Evolutionary conservation across 1,140 invertebrate genomes (phyloP).

Genomic region (Mactra quadrangularis): DNA sequence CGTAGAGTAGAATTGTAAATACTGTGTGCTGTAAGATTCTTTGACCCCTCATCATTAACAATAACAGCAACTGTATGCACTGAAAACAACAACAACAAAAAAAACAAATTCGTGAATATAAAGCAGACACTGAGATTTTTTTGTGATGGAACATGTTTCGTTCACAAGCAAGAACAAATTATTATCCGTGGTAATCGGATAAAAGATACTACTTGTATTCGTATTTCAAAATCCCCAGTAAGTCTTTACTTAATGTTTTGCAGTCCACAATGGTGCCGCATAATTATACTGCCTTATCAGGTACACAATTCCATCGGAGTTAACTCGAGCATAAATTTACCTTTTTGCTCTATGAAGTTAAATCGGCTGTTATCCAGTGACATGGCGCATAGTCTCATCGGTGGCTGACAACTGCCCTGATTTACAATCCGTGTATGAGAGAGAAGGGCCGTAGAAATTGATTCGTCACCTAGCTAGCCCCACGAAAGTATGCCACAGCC

Average conservation of each 20-base stretch:
- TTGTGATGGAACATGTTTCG: neutral
- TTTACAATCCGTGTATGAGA: too few species aligned
- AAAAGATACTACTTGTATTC: too few species aligned
- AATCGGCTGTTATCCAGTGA: too few species aligned
- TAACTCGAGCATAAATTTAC: too few species aligned
- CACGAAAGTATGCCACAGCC: too few species aligned
- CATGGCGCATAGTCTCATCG: too few species aligned
- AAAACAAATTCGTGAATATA: neutral
- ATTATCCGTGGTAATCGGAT: neutral
- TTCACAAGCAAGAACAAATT: neutral
- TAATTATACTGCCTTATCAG: too few species aligned
- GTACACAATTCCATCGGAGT: too few species aligned
- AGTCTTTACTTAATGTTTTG: neutral
- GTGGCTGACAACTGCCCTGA: too few species aligned
- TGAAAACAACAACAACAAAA: conserved; percentile 45
- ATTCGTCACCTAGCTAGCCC: too few species aligned
- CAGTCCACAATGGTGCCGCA: neutral
- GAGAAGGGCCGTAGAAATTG: too few species aligned
- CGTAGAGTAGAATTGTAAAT: conserved; percentile 70
- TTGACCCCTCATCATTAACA: conserved; percentile 72
- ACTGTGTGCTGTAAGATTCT: conserved; percentile 66
- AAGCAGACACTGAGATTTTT: neutral
- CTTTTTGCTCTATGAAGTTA: too few species aligned
- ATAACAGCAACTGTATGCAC: conserved; percentile 68
- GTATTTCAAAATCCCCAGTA: neutral